Evolutionary conservation across 2,113 vertebrate genomes (phyloP), one percentile per base, ranked within the genome.

Genomic region (Daboia siamensis): DNA sequence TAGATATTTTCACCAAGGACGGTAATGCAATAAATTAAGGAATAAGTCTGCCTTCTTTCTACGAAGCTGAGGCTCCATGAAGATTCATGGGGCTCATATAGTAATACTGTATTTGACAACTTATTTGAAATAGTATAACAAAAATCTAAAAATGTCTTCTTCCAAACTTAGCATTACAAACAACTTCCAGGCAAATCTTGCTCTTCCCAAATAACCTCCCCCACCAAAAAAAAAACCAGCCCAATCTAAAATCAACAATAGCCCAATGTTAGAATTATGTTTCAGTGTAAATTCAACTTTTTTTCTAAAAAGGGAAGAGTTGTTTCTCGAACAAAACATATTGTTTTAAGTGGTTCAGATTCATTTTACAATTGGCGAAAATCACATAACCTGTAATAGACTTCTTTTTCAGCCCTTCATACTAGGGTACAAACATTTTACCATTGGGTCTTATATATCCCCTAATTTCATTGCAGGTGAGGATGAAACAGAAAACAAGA

Each of bases 21-120:
- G 80, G 21, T 56, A 92, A 92, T 56, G 51, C 87, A 64, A 91
- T 95, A 93, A 93, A 93, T 94, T 96, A 92, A 93, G 51, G 2
- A 1, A 86, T n/a, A 86, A 89, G 5, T 2, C 54, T 94, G 94
- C 94, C 86, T 85, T 91, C 20, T 91, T 5, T 46, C 54, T 74
- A 33, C 51, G 52, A 94, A 94, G 91, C 10, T n/a, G 11, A 91
- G 57, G 59, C 61, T 69, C 12, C 21, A 74, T 87, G 90, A 95
- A 95, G 94, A 96, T 93, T 94, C 80, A 56, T 6, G 0, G 26
- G 90, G 1, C 46, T 64, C 51, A 84, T 23, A 88, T 12, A 59
- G 56, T 9, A 92, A 54, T 51, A 61, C 87, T 64, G 61, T 64
- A 29, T 64, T 94, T 95, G 80, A 90, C 86, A 93, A 74, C 2